Conservation (phyloP, 2,113 vertebrate species). For the Podarcis muralis region DNA sequence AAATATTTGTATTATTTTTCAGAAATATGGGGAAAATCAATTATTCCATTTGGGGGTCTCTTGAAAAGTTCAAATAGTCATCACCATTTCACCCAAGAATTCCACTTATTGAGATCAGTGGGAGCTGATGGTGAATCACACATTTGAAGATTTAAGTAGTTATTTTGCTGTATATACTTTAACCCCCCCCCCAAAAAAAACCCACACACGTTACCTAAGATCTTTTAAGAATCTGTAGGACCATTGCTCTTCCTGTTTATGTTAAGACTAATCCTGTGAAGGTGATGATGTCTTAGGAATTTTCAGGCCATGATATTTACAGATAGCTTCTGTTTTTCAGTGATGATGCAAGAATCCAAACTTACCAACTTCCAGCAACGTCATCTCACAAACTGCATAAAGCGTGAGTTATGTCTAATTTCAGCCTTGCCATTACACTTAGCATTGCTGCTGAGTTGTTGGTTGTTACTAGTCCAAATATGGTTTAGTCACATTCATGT, state of each 20-base stretch:
- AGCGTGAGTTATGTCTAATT: constrained; percentile 74
- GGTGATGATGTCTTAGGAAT: not conserved
- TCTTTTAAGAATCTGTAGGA: not conserved
- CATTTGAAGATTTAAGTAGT: not conserved
- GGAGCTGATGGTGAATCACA: not conserved
- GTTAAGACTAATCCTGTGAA: not conserved
- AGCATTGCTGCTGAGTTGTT: not conserved
- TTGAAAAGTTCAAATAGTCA: not conserved
- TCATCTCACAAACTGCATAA: constrained; percentile 75
- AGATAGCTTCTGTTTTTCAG: constrained; percentile 69
- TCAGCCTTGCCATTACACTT: not conserved
- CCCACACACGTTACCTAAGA: not conserved
- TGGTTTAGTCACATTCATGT: not conserved
- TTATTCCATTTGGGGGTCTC: not conserved
- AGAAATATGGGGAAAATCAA: not conserved
- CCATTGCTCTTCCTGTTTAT: not conserved
- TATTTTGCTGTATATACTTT: not conserved
- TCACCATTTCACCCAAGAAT: not conserved
- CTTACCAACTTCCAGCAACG: constrained; percentile 82
- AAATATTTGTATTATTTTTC: not conserved
- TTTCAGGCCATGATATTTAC: not conserved
- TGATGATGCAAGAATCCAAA: constrained; percentile 87
- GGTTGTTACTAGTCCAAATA: not conserved
- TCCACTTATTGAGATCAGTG: not conserved
- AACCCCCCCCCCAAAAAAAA: not conserved